Evolutionary conservation across 2,888 invertebrate species (phyloP), one percentile per base, ranked within the genome.

Genomic region (Philhelius pedissequus): DNA sequence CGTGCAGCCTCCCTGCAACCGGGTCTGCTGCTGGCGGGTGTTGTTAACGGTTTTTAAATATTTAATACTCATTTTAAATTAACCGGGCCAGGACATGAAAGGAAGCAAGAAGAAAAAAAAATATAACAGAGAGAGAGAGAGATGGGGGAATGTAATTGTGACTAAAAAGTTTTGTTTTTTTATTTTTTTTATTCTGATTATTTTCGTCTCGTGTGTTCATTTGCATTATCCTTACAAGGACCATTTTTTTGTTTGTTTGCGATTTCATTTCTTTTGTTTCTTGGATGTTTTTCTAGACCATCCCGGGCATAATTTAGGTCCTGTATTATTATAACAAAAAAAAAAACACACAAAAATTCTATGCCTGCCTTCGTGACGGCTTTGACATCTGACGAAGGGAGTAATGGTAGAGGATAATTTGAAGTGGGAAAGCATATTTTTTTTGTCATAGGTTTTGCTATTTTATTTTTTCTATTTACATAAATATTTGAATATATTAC

Each of bases 41-140:
- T 60, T 82, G 73, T 78, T 78, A 83, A 78, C 74, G 62, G 27
- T 74, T 83, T 77, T 78, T 78, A 78, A 83, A 83, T 83, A 83
- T 77, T 82, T 77, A 62, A 82, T 48, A 68, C 64, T 74, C 73
- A 74, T 83, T 74, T 74, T 22, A 27, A 78, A 71, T 77, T 74
- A 74, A 68, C 68, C 35, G 30, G 64, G 32, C 60, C 35, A 27
- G 48, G 30, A 45, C 22, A 27, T 38, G 20, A 60, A 0, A 35
- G 27, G 6, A 40, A 38, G 11, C 1, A 35, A 35, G 6, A 40
- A 38, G 11, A 27, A 40, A 35, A 8, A 15, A 30, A 58, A 22
- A 35, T 7, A 56, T 56, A 7, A 40, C 6, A 43, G 15, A 62
- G n/a, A 18, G 18, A 35, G 5, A 54, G 71, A 18, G 60, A 50